Evolutionary conservation across 2,797 vertebrate species (phyloP).

Genomic region (Protosalanx chinensis): DNA sequence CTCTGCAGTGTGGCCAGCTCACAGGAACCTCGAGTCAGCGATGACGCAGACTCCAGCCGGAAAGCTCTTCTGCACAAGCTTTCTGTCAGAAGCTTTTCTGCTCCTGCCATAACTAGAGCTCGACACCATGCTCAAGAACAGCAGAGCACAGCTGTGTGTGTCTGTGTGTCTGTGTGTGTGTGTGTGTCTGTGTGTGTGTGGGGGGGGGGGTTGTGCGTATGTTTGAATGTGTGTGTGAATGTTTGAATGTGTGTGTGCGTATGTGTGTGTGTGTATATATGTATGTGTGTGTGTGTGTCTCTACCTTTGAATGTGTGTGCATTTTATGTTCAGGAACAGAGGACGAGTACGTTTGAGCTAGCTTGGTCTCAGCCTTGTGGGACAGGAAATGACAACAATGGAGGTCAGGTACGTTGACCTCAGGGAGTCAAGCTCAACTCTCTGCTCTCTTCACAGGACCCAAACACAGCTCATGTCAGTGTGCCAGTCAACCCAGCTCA

Average conservation of each 20-base stretch:
- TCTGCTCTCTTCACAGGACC: neutral
- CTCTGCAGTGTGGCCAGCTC: no score
- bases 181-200: neutral
- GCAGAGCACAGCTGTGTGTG: neutral
- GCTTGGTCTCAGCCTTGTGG: neutral
- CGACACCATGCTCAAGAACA: constrained; percentile 1
- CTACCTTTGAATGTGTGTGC: neutral
- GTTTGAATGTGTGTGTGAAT: neutral
- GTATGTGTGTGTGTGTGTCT: neutral
- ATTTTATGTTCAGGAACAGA: neutral
- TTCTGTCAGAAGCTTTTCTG: constrained; percentile 41
- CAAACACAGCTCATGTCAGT: constrained; percentile 39
- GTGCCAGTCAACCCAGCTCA: constrained; percentile 41
- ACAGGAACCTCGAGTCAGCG: constrained; percentile 50
- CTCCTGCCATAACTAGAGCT: neutral
- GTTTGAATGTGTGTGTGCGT: neutral
- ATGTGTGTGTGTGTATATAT: neutral
- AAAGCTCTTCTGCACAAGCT: constrained; percentile 35
- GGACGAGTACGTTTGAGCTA: neutral
- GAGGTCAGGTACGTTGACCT: neutral
- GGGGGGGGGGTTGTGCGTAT: no score
- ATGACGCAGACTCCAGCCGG: constrained; percentile 53
- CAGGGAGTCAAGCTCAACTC: neutral
- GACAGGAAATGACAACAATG: neutral
- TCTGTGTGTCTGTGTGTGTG: neutral